Base-by-base conservation (phyloP, 2,113 vertebrate species). In the Sprattus sprattus region DNA sequence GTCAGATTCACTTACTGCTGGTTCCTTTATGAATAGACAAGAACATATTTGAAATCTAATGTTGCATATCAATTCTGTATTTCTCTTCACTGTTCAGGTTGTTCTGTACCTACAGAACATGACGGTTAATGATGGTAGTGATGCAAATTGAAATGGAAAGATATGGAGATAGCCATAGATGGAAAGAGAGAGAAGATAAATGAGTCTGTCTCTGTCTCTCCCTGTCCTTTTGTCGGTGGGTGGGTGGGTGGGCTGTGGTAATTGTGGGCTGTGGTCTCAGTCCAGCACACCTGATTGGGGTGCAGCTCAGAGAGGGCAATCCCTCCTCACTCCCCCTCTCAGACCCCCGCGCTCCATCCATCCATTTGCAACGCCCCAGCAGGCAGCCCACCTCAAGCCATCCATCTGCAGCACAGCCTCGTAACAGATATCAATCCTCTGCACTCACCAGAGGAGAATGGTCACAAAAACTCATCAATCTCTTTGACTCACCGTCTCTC, bases 261-360 rank as follows among this genome's bases (percentile, higher is more conserved):
- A 39, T 39, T 39, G 39, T n/a, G n/a, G n/a, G n/a, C 45, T 20
- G 28, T 52, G 49, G 75, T 60, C 81, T 45, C 32, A 44, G 49
- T 75, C 78, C 85, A 86, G 64, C 32, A n/a, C n/a, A n/a, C 39
- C 64, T 83, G 81, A 57, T 86, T 67, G 82, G 49, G 57, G 45
- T 83, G 52, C 82, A 57, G 49, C 50, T 86, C 82, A 83, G 45
- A 5, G 85, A 85, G 64, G 28, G 54, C 11, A 39, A 46, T 47
- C 82, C 83, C 81, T 88, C 78, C 84, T 39, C 67, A 2, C 47
- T 49, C n/a, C 13, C n/a, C 67, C 3, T 28, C 18, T 28, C 20
- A n/a, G 60, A 5, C 60, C 60, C 81, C 46, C n/a, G 1, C 47
- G 83, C 78, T 67, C 67, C 45, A 86, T 86, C 64, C 20, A 82